Evolutionary conservation across 2,888 invertebrate genomes (phyloP), one percentile per base, ranked within the genome.

Genomic region (Nemapogon koenigi): DNA sequence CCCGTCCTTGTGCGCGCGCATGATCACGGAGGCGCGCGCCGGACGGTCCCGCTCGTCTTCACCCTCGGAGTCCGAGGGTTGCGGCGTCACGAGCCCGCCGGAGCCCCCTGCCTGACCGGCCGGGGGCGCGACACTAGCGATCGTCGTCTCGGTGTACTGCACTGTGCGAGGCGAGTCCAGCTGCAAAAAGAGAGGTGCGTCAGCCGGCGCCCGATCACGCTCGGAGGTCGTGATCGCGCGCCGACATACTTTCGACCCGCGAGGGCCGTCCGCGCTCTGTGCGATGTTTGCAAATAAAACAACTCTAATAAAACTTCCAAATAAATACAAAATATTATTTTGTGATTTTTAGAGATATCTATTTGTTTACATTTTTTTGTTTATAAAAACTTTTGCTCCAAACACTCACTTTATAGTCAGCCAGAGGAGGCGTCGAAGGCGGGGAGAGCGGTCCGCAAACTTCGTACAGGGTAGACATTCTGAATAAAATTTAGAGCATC

Each of bases 51-150:
- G 66, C 48, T 62, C 83, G 48, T 83, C 82, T 63, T 91, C 86
- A 48, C 87, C 81, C 71, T 93, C 93, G 0, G 90, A 90, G 62
- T 94, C 93, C 1, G 92, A 92, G 14, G 91, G 89, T 62, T 92
- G 91, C 1, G 93, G 93, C 2, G 93, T 93, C 39, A 90, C 83
- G 48, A 81, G 66, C 38, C 76, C 75, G 35, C 64, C 55, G 37
- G 65, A 59, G 50, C 68, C 52, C 54, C 68, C 78, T 48, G 72
- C n/a, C n/a, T 64, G n/a, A n/a, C n/a, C n/a, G n/a, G n/a, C n/a
- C n/a, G n/a, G n/a, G n/a, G n/a, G n/a, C n/a, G n/a, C n/a, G n/a
- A n/a, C n/a, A n/a, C 48, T 42, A 50, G 50, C 53, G 52, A n/a
- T n/a, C n/a, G n/a, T n/a, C n/a, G n/a, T n/a, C n/a, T n/a, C n/a